A percentile compares a stretch with the other conserved stretches of the same genome.
Evolutionary conservation across 2,113 vertebrate species (phyloP).

Genomic region (Galbula dea): DNA sequence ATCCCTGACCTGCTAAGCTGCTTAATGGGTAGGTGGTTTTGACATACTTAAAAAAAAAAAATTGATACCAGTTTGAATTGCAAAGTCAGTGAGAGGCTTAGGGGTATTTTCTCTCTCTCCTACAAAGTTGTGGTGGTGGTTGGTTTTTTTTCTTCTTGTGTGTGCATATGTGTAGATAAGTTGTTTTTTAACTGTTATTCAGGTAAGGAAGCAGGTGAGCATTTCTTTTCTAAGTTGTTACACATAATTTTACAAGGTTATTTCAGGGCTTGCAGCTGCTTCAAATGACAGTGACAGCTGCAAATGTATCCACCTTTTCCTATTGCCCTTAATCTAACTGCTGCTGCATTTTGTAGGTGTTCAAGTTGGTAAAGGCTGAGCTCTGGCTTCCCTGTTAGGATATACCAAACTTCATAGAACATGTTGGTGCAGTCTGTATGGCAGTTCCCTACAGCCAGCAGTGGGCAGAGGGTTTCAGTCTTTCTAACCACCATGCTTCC

Average conservation of each 20-base stretch:
- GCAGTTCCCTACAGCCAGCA: background rate
- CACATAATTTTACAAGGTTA: background rate
- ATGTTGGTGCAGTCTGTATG: rapidly evolving
- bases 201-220: background rate
- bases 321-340: background rate
- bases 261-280: background rate
- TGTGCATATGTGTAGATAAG: background rate
- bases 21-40: background rate
- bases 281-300: background rate
- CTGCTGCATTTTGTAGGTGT: background rate
- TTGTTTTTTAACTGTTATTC: background rate
- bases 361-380: background rate
- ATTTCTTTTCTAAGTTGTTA: background rate
- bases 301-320: background rate
- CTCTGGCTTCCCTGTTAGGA: background rate
- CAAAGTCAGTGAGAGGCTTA: background rate
- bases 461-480: background rate
- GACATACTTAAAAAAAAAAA: background rate
- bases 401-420: too few relatives aligned
- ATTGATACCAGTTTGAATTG: background rate
- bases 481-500: rapidly evolving
- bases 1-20: background rate
- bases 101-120: background rate
- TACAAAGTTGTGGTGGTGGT: too few relatives aligned
- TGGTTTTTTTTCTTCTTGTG: background rate